Conservation (phyloP, 2,113 vertebrate species). For the Halcyon senegalensis region DNA sequence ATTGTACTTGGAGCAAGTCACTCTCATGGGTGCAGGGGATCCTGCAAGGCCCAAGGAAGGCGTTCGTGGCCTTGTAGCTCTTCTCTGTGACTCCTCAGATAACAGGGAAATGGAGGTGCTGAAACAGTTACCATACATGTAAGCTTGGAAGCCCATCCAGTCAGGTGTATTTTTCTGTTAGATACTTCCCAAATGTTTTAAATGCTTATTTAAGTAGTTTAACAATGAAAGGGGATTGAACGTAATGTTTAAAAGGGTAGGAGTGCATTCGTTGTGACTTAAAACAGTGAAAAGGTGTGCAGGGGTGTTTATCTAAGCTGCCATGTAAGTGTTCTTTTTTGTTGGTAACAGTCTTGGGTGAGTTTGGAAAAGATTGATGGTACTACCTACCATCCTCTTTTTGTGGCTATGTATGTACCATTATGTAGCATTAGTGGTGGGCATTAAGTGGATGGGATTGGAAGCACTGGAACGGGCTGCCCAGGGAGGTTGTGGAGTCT, state of each 20-base stretch:
- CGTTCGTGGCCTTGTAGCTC: background rate
- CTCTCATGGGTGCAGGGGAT: background rate
- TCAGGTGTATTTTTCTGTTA: background rate
- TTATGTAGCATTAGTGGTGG: background rate
- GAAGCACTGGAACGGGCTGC: no score
- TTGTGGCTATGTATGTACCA: background rate
- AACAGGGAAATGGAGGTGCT: background rate
- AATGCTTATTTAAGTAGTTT: background rate
- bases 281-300: background rate
- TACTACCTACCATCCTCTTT: background rate
- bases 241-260: background rate
- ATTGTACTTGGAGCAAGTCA: background rate
- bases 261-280: background rate
- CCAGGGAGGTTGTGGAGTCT: no score
- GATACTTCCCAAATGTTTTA: background rate
- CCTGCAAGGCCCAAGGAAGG: background rate
- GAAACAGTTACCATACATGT: background rate
- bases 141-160: background rate
- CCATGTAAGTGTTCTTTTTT: background rate
- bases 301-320: background rate
- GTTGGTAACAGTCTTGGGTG: background rate
- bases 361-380: background rate
- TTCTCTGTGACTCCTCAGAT: background rate
- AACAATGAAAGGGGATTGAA: background rate
- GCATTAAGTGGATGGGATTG: background rate